Evolutionary conservation across 2,888 invertebrate genomes (phyloP).

Genomic region (Agrilus biguttatus): DNA sequence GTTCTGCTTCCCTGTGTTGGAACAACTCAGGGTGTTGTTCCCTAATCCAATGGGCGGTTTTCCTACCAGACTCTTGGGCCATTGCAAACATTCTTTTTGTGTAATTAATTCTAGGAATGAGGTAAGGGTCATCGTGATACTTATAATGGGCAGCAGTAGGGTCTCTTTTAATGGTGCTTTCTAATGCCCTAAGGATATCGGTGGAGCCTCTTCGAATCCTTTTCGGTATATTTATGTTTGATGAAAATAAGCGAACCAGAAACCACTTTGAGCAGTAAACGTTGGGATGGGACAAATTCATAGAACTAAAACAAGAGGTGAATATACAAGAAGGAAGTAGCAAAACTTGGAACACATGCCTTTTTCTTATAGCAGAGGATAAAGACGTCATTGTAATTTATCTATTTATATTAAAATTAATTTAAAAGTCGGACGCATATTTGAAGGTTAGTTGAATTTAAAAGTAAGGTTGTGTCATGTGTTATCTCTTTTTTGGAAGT

Average conservation of each 20-base stretch:
- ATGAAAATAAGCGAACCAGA: too few relatives aligned
- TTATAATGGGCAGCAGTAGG: constrained; percentile 78
- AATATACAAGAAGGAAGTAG: not conserved
- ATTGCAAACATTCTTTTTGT: constrained; percentile 60
- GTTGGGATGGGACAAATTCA: not conserved
- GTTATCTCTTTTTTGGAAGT: not conserved
- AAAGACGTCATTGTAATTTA: not conserved
- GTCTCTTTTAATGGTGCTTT: constrained; percentile 59
- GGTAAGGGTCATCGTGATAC: constrained; percentile 82
- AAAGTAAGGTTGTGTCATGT: constrained; percentile 1
- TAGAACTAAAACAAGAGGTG: not conserved
- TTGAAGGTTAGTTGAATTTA: not conserved
- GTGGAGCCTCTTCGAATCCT: constrained; percentile 65
- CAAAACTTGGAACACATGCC: not conserved
- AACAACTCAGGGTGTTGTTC: constrained; percentile 60
- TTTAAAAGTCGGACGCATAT: constrained; percentile 2
- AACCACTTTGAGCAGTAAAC: too few relatives aligned
- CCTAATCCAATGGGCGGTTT: constrained; percentile 73
- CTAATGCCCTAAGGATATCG: constrained; percentile 67
- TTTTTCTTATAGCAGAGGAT: not conserved
- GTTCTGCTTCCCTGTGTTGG: constrained; percentile 44
- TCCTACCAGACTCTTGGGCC: constrained; percentile 72
- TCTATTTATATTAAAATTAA: not conserved
- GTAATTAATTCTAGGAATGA: constrained; percentile 60
- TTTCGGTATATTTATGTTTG: constrained; percentile 45